Conservation (phyloP, 2,888 invertebrate species). For the Chaitophorus viminalis region DNA sequence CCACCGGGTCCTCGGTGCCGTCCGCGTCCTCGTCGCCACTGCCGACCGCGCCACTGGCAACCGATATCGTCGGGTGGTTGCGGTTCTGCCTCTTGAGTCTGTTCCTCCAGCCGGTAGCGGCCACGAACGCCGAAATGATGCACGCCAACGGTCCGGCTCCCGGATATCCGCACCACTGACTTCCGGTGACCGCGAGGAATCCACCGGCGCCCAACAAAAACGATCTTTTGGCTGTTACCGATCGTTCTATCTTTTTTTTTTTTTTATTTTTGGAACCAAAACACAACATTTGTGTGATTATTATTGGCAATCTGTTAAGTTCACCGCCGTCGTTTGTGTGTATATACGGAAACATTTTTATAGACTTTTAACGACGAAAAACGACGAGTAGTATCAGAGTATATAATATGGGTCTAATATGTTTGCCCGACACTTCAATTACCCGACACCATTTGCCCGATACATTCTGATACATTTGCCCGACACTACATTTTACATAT, state of each 20-base stretch:
- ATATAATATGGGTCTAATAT: too few relatives aligned
- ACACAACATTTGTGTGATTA: too few relatives aligned
- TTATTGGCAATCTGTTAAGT: too few relatives aligned
- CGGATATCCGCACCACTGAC: constrained; percentile 72
- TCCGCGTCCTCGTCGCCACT: constrained; percentile 64
- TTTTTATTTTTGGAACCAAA: neutral
- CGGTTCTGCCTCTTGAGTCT: neutral
- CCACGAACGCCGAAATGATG: constrained; percentile 72
- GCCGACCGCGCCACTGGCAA: too few relatives aligned
- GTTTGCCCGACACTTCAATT: too few relatives aligned
- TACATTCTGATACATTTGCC: too few relatives aligned
- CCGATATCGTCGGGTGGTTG: neutral
- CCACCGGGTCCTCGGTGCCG: constrained; percentile 67
- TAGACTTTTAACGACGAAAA: too few relatives aligned
- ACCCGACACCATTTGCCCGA: too few relatives aligned
- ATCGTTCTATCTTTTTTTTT: constrained; percentile 64
- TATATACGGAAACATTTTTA: too few relatives aligned
- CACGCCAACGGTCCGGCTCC: constrained; percentile 76
- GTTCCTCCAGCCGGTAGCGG: constrained; percentile 70
- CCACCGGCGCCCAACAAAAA: constrained; percentile 74
- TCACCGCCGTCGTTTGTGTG: too few relatives aligned
- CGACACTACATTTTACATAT: too few relatives aligned
- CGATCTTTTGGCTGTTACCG: constrained; percentile 65
- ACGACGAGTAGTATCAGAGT: too few relatives aligned
- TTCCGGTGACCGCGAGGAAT: constrained; percentile 74